These are phyloP conservation scores for Coendou prehensilis DNA, from an alignment of 2,797 vertebrate genomes.

Conservation along the genomic window DNA sequence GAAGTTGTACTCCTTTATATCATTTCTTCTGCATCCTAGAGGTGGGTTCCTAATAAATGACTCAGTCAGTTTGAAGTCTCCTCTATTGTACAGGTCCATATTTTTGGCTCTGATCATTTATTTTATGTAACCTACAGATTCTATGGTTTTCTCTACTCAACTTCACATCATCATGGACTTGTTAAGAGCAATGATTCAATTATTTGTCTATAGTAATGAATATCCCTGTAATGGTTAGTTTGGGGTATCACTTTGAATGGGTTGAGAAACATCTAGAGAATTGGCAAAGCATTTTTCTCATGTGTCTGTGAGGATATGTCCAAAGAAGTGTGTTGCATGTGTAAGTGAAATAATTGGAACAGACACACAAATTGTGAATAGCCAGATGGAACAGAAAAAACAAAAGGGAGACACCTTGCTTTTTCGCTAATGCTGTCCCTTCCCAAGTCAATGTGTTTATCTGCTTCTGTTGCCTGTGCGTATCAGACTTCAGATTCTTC, in stretches of 20 bases:
- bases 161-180: not conserved
- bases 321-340: not conserved
- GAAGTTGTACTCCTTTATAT: not conserved
- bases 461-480: not conserved
- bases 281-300: not conserved
- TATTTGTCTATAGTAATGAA: not conserved
- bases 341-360: not conserved
- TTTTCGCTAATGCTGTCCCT: not conserved
- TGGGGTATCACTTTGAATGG: not conserved
- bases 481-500: not conserved
- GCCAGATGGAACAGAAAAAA: not conserved
- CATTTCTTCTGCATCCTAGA: not conserved
- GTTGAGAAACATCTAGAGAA: not conserved
- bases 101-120: not conserved
- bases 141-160: not conserved
- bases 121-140: not conserved
- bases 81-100: not conserved
- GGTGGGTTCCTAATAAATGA: not conserved
- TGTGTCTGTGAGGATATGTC: not conserved
- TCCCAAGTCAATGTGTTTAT: not conserved
- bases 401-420: not conserved
- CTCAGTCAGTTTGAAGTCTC: not conserved
- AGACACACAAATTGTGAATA: not conserved
- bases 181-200: not conserved
- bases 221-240: not conserved